Conservation (phyloP, 1,140 invertebrate genomes). For the Bombus difficillimus region DNA sequence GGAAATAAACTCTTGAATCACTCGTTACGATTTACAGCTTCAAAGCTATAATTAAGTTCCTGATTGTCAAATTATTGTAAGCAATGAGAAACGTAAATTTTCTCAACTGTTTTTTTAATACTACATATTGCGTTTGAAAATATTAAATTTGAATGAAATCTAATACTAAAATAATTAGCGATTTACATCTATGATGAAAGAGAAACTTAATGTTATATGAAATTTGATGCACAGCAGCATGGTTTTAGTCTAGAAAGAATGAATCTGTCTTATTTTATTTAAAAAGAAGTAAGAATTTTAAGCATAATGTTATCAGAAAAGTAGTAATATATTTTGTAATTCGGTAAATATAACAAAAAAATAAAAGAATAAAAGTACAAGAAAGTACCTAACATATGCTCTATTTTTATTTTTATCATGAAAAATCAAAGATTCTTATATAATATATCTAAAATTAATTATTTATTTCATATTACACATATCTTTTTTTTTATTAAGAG, state of each 20-base stretch:
- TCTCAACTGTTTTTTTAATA: background rate
- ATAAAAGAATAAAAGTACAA: background rate
- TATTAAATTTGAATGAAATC: background rate
- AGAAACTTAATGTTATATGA: conserved; percentile 8
- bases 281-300: background rate
- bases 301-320: background rate
- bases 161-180: background rate
- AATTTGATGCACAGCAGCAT: background rate
- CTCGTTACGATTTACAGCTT: background rate
- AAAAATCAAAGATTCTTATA: background rate
- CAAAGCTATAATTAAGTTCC: background rate
- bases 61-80: background rate
- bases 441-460: background rate
- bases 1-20: background rate
- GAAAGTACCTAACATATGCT: background rate
- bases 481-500: background rate
- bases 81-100: background rate
- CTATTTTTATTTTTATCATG: background rate
- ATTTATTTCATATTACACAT: background rate
- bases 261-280: background rate
- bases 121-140: background rate
- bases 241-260: background rate
- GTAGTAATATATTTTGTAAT: background rate
- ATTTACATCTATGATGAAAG: background rate
- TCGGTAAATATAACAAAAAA: background rate